Percentiles rank a stretch among this genome's conserved stretches.
phyloP scores from a whole-genome alignment of 2,113 vertebrate species.

The Litocranius walleri region DNA sequence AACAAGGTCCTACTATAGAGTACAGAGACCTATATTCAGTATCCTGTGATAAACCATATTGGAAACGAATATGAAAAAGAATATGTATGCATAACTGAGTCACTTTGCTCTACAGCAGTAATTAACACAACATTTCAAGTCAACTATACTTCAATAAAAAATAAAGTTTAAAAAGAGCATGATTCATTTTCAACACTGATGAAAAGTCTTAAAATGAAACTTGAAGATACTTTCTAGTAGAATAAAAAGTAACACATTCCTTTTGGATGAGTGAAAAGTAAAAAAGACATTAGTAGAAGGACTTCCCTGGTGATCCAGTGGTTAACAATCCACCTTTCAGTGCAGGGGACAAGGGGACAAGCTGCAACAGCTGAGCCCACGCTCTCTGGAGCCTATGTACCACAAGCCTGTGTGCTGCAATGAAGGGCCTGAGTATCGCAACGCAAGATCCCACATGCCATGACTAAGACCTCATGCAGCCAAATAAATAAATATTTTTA shows the following conservation, averaged over 20 bases:
- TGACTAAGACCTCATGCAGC: background rate
- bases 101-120: background rate
- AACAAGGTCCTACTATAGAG: background rate
- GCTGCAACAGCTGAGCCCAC: background rate
- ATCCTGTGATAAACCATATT: background rate
- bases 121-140: background rate
- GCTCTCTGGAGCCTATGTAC: background rate
- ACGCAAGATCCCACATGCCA: background rate
- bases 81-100: background rate
- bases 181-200: background rate
- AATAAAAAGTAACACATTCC: background rate
- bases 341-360: background rate
- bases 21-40: background rate
- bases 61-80: background rate
- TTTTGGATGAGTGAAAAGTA: background rate
- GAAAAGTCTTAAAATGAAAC: background rate
- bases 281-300: background rate
- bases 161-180: background rate
- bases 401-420: accelerated
- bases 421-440: background rate
- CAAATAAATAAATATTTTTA: background rate
- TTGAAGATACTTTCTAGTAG: background rate
- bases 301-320: background rate
- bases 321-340: background rate
- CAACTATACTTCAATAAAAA: background rate